Conservation (phyloP, 2,888 invertebrate genomes). For the Temnothorax unifasciatus region DNA sequence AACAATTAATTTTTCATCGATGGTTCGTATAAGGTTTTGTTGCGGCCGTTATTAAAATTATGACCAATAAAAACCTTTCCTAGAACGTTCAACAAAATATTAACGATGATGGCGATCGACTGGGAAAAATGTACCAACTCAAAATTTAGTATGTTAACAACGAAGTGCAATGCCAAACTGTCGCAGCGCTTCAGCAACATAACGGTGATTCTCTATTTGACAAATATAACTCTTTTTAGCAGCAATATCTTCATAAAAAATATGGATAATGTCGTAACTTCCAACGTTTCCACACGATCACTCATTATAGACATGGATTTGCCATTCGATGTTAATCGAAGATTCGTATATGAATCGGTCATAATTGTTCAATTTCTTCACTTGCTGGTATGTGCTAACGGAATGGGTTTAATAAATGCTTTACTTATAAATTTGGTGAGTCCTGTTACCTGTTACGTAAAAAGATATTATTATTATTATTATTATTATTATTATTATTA, state of each 20-base stretch:
- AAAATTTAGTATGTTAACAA: constrained; percentile 1
- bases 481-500: too few species aligned
- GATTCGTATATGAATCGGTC: too few species aligned
- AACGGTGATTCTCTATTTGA: background rate
- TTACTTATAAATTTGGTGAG: too few species aligned
- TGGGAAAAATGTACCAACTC: background rate
- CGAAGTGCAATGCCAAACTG: background rate
- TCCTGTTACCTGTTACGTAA: too few species aligned
- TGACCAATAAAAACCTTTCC: background rate
- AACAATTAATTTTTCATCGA: background rate
- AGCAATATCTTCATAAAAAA: background rate
- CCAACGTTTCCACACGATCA: too few species aligned
- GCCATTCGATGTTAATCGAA: too few species aligned
- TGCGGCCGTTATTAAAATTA: background rate
- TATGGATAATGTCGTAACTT: too few species aligned
- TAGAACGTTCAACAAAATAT: constrained; percentile 14
- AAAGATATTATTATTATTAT: too few species aligned
- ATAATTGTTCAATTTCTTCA: too few species aligned
- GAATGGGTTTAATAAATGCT: too few species aligned
- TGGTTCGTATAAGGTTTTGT: background rate
- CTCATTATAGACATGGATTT: too few species aligned
- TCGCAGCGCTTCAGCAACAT: constrained; percentile 1
- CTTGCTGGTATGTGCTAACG: too few species aligned
- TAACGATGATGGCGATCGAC: constrained; percentile 23
- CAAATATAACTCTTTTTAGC: background rate